Conservation (phyloP, 2,888 invertebrate genomes). For the Eledona agricola region DNA sequence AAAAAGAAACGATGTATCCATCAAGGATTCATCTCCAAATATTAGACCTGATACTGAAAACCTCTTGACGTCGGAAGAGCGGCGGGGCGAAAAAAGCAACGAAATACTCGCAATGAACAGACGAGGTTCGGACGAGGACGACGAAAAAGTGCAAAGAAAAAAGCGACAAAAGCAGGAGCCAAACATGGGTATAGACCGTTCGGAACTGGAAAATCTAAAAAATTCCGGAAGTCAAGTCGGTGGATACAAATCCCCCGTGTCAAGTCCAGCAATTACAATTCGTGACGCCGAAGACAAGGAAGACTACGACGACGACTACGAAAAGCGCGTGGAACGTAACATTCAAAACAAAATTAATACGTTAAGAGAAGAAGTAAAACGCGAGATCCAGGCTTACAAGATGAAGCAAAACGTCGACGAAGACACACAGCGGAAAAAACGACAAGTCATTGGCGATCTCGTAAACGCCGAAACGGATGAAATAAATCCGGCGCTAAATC, state of each 20-base stretch:
- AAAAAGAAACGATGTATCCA: slow-evolving; percentile 3
- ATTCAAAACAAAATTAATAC: slow-evolving; percentile 49
- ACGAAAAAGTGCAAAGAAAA: not conserved
- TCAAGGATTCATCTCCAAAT: not conserved
- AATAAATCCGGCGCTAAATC: slow-evolving; percentile 52
- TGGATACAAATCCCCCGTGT: slow-evolving; percentile 23
- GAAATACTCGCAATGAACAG: too few relatives aligned
- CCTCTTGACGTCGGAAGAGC: not conserved
- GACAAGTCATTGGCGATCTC: slow-evolving; percentile 47
- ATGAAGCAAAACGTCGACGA: slow-evolving; percentile 20
- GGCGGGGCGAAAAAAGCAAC: not conserved
- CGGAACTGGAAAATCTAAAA: slow-evolving; percentile 24
- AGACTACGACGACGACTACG: slow-evolving; percentile 37
- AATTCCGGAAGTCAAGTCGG: slow-evolving; percentile 18
- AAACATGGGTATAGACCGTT: not conserved
- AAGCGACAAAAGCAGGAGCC: slow-evolving; percentile 15
- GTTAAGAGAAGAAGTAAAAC: slow-evolving; percentile 52
- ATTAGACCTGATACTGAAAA: not conserved
- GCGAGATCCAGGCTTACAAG: slow-evolving; percentile 47
- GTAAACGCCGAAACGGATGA: slow-evolving; percentile 53
- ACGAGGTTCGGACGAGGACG: slow-evolving; percentile 3
- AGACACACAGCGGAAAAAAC: slow-evolving; percentile 46
- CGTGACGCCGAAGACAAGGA: slow-evolving; percentile 6
- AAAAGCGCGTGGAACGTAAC: slow-evolving; percentile 47
- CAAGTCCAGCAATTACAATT: slow-evolving; percentile 9